Evolutionary conservation across 2,888 invertebrate genomes (phyloP).

Genomic region (Rhingia rostrata): DNA sequence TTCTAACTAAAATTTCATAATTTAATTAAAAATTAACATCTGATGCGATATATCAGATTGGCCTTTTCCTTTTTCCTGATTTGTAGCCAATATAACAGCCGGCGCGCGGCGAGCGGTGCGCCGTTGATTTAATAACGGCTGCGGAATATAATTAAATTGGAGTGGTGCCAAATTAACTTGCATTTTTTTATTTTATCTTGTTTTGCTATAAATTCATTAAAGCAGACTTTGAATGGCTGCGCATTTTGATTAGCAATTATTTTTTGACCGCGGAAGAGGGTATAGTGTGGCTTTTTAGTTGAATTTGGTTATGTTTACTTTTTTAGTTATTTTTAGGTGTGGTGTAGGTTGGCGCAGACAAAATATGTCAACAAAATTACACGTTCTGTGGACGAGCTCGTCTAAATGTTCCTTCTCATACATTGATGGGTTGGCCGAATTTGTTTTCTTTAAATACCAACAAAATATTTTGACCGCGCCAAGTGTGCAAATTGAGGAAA

Average conservation of each 20-base stretch:
- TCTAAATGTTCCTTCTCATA: not conserved
- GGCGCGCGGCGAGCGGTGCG: too few relatives aligned
- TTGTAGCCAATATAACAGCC: too few relatives aligned
- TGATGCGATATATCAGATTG: not conserved
- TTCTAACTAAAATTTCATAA: not conserved
- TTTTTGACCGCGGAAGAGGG: not conserved
- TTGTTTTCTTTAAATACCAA: not conserved
- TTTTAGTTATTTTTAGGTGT: not conserved
- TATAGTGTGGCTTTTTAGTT: not conserved
- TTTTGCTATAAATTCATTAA: constrained; percentile 26
- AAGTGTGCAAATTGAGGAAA: too few relatives aligned
- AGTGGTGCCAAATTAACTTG: not conserved
- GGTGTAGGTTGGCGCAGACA: constrained; percentile 9
- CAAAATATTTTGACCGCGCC: not conserved
- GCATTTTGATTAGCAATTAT: constrained; percentile 18
- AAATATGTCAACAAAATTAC: constrained; percentile 1
- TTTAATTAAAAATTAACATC: constrained; percentile 16
- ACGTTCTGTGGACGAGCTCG: not conserved
- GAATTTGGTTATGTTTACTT: too few relatives aligned
- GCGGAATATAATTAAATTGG: too few relatives aligned
- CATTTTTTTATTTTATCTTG: not conserved
- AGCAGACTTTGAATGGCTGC: not conserved
- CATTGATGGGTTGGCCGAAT: constrained; percentile 1
- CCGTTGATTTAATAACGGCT: too few relatives aligned
- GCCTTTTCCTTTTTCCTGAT: constrained; percentile 8